Evolutionary conservation across 2,888 invertebrate species (phyloP).

Genomic region (Acanthopleura granulata): DNA sequence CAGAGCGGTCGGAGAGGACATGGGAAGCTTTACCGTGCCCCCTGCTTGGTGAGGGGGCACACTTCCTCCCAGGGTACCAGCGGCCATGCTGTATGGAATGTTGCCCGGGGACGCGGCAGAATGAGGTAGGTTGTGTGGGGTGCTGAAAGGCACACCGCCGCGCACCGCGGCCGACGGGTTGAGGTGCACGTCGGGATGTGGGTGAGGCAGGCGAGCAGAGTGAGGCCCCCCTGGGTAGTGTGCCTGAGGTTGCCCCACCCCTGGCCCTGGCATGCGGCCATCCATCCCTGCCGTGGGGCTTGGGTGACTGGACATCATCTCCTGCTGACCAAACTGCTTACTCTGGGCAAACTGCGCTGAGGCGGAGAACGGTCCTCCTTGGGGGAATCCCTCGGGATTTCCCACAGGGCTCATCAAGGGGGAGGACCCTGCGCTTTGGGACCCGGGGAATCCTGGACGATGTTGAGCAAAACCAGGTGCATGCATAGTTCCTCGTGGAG

Average conservation of each 20-base stretch:
- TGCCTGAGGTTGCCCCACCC: background rate
- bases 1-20: background rate
- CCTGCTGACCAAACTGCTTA: background rate
- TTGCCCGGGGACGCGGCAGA: constrained; percentile 24
- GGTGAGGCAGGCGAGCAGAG: background rate
- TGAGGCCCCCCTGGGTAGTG: constrained; percentile 1
- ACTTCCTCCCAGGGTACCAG: background rate
- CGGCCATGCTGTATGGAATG: constrained; percentile 36
- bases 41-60: background rate
- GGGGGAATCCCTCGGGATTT: background rate
- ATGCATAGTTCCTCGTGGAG: background rate
- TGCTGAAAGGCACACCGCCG: constrained; percentile 35
- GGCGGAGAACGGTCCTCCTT: background rate
- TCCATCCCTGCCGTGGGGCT: background rate
- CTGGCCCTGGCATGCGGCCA: background rate
- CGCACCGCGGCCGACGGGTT: background rate
- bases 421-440: background rate
- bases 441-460: background rate
- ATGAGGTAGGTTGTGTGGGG: constrained; percentile 29
- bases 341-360: background rate
- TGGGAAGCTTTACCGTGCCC: background rate
- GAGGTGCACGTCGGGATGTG: background rate
- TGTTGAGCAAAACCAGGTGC: constrained; percentile 10
- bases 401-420: background rate
- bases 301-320: background rate